These are phyloP conservation scores for Promerops cafer DNA, from an alignment of 2,113 vertebrate genomes.

Conservation along the genomic window DNA sequence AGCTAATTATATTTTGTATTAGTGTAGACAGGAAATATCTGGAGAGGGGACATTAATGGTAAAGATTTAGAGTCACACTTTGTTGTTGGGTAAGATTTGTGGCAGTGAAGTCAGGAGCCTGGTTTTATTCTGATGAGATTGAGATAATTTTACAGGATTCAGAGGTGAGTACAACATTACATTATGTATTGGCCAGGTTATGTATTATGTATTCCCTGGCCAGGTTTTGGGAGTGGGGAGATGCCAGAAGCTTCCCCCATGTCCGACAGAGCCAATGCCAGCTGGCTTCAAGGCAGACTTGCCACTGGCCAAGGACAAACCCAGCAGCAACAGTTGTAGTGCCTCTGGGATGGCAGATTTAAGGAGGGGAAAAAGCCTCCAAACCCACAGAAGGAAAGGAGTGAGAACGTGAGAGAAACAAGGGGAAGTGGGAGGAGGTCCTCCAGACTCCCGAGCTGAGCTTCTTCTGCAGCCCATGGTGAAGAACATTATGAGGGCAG, in stretches of 20 bases:
- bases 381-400: not conserved
- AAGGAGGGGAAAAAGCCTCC: not conserved
- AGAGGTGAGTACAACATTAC: not conserved
- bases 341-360: not conserved
- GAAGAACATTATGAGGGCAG: not conserved
- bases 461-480: not conserved
- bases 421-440: not conserved
- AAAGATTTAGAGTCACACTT: not conserved
- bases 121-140: not conserved
- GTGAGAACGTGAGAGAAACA: not conserved
- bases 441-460: not conserved
- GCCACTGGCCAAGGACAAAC: not conserved
- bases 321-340: fast-evolving
- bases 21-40: not conserved
- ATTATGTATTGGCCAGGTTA: not conserved
- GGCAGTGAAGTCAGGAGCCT: not conserved
- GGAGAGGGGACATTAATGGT: not conserved
- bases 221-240: not conserved
- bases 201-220: too few species aligned
- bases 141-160: not conserved
- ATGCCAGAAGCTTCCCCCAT: not conserved
- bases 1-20: not conserved
- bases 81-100: not conserved
- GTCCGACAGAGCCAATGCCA: fast-evolving
- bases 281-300: fast-evolving